Conservation (phyloP, 1,140 invertebrate species). For the Meloidogyne floridensis region DNA sequence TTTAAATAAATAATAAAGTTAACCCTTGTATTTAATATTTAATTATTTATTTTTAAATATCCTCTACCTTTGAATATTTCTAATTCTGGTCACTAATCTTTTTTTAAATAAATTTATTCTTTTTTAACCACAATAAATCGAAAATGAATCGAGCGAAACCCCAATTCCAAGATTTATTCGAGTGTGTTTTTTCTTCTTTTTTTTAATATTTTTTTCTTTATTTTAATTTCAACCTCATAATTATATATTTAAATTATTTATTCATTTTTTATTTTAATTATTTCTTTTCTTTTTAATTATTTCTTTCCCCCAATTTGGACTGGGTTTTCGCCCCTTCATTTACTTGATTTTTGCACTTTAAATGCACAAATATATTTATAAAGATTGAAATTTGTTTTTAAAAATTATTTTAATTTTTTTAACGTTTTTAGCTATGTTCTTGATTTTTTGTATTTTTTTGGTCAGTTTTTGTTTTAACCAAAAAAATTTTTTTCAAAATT, state of each 20-base stretch:
- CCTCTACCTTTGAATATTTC: too few species aligned
- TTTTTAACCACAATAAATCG: constrained; percentile 17
- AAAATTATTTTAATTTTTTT: background rate
- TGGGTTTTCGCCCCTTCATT: constrained; percentile 34
- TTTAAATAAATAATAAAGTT: too few species aligned
- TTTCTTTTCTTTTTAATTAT: background rate
- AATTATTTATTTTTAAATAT: too few species aligned
- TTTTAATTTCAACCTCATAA: background rate
- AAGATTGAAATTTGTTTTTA: background rate
- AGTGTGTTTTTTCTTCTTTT: constrained; percentile 21
- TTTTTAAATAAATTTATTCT: background rate
- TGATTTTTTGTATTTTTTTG: background rate
- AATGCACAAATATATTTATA: background rate
- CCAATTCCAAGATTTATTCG: constrained; percentile 27
- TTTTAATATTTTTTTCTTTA: background rate
- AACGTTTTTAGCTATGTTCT: too few species aligned
- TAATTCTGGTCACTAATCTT: background rate
- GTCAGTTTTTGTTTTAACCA: background rate
- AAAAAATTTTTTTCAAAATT: background rate
- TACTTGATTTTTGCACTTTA: constrained; percentile 17
- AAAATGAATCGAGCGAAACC: constrained; percentile 29
- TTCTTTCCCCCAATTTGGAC: background rate
- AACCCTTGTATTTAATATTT: too few species aligned
- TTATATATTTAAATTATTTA: background rate
- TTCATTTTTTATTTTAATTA: background rate